Base-by-base conservation (phyloP, 2,113 vertebrate species). In the Myrmecophaga tridactyla region DNA sequence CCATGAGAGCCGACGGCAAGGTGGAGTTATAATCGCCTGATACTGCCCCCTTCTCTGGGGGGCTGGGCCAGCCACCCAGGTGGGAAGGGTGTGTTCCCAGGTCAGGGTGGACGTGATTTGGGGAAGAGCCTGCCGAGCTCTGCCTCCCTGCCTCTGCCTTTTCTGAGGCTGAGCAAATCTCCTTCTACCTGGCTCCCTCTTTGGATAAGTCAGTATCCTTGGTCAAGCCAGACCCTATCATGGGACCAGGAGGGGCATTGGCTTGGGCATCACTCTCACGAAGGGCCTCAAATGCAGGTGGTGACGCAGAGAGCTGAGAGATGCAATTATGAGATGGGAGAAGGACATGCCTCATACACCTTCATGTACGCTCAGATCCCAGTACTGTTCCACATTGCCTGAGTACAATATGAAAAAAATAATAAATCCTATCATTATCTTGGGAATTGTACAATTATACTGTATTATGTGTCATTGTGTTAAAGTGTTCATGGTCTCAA, bases 341-440 rank as follows among this genome's bases (percentile, higher is more conserved):
- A 86, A 72, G 56, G 75, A 34, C 9, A 29, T n/a, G 46, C 4
- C 23, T 34, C 7, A 2, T 51, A 43, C 10, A 6, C 5, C 12
- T 29, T 75, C 48, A n/a, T n/a, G n/a, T n/a, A 56, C 11, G 7
- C 89, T 81, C 81, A 27, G 82, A 92, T 31, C 31, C 27, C 39
- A 73, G 13, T 15, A 25, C 10, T 31, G 23, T 53, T 70, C 75
- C 75, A 53, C 6, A 34, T 12, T 90, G 36, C 75, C 39, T 63
- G 51, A 51, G 29, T 39, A 7, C 1, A 41, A 48, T 60, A 9
- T 15, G 39, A 65, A 89, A 73, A 48, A 53, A 78, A 27, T 80
- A 46, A 76, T 82, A 90, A 63, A 56, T 73, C 67, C 43, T 48
- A 4, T 89, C 60, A 96, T 94, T 75, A 43, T 73, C 78, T 85